Evolutionary conservation across 2,113 vertebrate species (phyloP).

Genomic region (Psammodynastes pulverulentus): DNA sequence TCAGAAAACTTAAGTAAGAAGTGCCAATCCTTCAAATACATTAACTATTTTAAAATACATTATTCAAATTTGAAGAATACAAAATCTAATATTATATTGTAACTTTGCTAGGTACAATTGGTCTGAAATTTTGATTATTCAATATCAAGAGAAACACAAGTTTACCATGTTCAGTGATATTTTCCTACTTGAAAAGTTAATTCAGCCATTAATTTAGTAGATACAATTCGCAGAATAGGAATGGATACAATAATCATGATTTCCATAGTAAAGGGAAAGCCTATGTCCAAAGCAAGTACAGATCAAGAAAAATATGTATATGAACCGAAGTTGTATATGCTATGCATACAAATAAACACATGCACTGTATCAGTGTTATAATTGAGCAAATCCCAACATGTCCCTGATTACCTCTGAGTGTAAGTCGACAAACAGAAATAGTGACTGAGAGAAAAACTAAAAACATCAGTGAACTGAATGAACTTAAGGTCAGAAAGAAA

Average conservation of each 20-base stretch:
- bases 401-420: not conserved
- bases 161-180: not conserved
- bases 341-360: not conserved
- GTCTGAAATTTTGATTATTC: not conserved
- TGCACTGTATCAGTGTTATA: not conserved
- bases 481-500: constrained; percentile 15
- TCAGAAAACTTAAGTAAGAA: not conserved
- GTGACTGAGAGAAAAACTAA: not conserved
- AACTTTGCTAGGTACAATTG: not conserved
- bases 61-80: not conserved
- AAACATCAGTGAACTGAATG: constrained; percentile 1
- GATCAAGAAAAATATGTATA: not conserved
- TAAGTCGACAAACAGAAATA: constrained; percentile 13
- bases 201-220: not conserved
- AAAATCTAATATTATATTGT: not conserved
- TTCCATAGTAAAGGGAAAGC: not conserved
- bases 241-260: not conserved
- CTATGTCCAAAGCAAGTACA: not conserved
- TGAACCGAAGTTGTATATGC: not conserved
- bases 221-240: not conserved
- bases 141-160: not conserved
- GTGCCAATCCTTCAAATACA: not conserved
- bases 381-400: not conserved
- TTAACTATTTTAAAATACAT: not conserved
- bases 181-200: not conserved